Evolutionary conservation across 2,113 vertebrate genomes (phyloP), one percentile per base, ranked within the genome.

Genomic region (Microcebus ravelobensis): DNA sequence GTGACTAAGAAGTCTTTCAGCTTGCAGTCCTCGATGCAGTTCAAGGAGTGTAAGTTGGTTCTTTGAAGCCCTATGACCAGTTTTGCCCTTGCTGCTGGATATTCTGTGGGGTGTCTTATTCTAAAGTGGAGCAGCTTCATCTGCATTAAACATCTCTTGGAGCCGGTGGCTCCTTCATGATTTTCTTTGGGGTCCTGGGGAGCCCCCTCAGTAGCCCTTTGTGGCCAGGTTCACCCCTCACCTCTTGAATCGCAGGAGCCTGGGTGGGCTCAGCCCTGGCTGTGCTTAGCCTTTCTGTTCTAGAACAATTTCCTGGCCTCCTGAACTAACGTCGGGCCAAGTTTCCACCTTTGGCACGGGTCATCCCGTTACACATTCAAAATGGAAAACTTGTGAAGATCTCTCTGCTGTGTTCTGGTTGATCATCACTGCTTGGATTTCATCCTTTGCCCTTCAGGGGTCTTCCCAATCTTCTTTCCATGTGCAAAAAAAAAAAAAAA

Each of bases 41-140:
- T 97, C 93, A 77, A 94, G 95, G 87, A 65, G 81, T 31, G 20
- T 70, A n/a, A 90, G 91, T 81, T 55, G 57, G 45, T 57, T 84
- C 85, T 96, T 87, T 96, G 96, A 97, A 90, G 88, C 84, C 48
- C 65, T 77, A 0, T 61, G 48, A 79, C 85, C 71, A 76, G 20
- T 20, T 34, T 2, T 81, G 81, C 88, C 91, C 93, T 97, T 92
- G 93, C 96, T 88, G 81, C 92, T 96, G 57, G 67, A 29, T 90
- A 34, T 87, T 59, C 81, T 45, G 2, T 59, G 77, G 85, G 70
- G 8, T 15, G 48, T 63, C 45, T 67, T 83, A 81, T 76, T 65
- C 45, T 92, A 31, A 95, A 94, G 80, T 45, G 42, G 42, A 84
- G 34, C 23, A 39, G 45, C 86, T 96, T 52, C 74, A 34, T 92